Evolutionary conservation across 2,797 vertebrate genomes (phyloP).

Genomic region (Nyctalus aviator): DNA sequence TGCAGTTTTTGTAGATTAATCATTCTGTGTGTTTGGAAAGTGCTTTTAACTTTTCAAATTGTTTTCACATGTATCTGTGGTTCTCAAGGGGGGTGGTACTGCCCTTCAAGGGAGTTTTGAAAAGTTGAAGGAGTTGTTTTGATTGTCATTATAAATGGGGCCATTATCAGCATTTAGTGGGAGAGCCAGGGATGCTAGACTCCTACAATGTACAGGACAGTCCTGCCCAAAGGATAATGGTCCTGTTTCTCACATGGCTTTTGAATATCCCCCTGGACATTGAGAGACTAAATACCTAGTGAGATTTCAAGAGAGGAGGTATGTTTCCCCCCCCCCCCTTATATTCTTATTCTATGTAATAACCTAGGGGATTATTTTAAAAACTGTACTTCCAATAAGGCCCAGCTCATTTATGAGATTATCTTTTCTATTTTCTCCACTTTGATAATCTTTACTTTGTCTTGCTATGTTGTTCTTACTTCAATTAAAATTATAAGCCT

Average conservation of each 20-base stretch:
- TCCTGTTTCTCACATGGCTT: not conserved
- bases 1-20: constrained; percentile 27
- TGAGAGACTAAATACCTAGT: not conserved
- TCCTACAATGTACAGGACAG: not conserved
- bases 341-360: not conserved
- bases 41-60: constrained; percentile 69
- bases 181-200: not conserved
- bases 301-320: constrained; percentile 1
- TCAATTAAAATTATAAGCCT: not conserved
- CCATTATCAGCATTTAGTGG: not conserved
- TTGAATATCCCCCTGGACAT: not conserved
- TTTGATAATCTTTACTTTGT: constrained; percentile 43
- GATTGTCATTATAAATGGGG: constrained; percentile 27
- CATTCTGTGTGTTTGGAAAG: constrained; percentile 47
- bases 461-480: constrained; percentile 21
- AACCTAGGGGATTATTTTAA: not conserved
- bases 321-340: not conserved
- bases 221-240: not conserved
- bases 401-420: constrained; percentile 23
- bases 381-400: not conserved
- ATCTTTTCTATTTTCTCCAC: constrained; percentile 35
- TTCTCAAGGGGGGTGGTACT: not conserved
- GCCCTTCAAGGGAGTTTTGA: constrained; percentile 37
- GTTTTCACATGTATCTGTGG: constrained; percentile 70
- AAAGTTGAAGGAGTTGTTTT: constrained; percentile 49